Evolutionary conservation across 30 jellyfish, hydroid and myxozoan genomes (phyloP).

Genomic region (Catostylus mosaicus): DNA sequence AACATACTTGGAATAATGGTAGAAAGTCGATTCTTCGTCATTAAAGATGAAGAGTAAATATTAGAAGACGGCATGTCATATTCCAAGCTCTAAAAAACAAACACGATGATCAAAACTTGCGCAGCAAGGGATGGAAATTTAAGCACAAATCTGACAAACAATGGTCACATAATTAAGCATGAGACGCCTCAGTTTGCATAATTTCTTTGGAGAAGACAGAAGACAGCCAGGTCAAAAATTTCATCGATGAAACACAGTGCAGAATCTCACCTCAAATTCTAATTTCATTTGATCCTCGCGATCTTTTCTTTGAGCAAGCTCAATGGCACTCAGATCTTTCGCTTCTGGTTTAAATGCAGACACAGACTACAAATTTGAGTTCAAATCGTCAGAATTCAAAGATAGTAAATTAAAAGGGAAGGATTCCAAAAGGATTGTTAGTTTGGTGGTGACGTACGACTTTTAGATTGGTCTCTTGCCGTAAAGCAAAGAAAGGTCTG

Average conservation of each 20-base stretch:
- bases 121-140: too few relatives aligned
- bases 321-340: constrained; percentile 19
- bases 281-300: constrained; percentile 21
- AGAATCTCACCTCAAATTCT: constrained; percentile 72
- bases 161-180: too few relatives aligned
- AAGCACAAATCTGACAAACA: too few relatives aligned
- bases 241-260: not conserved
- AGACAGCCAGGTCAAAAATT: not conserved
- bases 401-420: too few relatives aligned
- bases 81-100: constrained; percentile 53
- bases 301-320: constrained; percentile 47
- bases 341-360: constrained; percentile 5
- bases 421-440: too few relatives aligned
- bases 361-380: not conserved
- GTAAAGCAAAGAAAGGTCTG: too few relatives aligned
- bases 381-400: not conserved
- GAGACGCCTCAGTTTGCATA: not conserved
- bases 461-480: too few relatives aligned
- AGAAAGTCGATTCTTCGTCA: constrained; percentile 56
- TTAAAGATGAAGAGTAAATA: constrained; percentile 29
- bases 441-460: too few relatives aligned
- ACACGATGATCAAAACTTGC: not conserved
- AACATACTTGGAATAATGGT: constrained; percentile 69
- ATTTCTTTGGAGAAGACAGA: too few relatives aligned
- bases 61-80: constrained; percentile 55